These are phyloP conservation scores for Medauroidea extradentata DNA, from an alignment of 1,140 invertebrate species.

Conservation along the genomic window DNA sequence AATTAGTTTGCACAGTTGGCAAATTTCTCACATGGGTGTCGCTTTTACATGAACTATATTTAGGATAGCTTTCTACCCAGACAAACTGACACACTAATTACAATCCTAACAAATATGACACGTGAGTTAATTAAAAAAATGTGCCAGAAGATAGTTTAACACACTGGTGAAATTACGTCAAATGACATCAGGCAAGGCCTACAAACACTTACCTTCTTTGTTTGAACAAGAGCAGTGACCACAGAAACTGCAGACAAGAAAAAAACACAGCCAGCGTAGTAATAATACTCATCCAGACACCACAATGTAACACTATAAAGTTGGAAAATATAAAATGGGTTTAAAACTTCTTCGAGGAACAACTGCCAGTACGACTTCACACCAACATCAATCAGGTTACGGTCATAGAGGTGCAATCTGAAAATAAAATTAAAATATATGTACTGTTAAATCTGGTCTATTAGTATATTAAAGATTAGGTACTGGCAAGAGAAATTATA, in stretches of 20 bases:
- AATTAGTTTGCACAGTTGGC: too few relatives aligned
- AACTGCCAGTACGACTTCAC: constrained; percentile 9
- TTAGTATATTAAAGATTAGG: too few relatives aligned
- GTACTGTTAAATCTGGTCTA: not conserved
- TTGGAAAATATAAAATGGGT: constrained; percentile 97
- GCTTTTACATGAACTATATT: too few relatives aligned
- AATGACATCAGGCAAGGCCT: too few relatives aligned
- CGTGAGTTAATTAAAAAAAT: too few relatives aligned
- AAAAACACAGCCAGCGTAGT: constrained; percentile 82
- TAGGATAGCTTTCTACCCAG: too few relatives aligned
- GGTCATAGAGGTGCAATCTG: constrained; percentile 4
- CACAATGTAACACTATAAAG: constrained; percentile 78
- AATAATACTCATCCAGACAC: constrained; percentile 76
- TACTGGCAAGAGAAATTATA: too few relatives aligned
- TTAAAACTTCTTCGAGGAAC: constrained; percentile 72
- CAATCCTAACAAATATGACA: too few relatives aligned
- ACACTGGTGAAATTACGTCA: too few relatives aligned
- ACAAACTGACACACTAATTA: too few relatives aligned
- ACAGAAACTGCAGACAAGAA: constrained; percentile 84
- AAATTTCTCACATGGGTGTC: too few relatives aligned
- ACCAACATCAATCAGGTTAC: constrained; percentile 1
- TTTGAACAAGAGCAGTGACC: constrained; percentile 75
- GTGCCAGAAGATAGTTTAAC: too few relatives aligned
- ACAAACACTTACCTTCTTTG: constrained; percentile 65
- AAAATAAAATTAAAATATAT: not conserved